Evolutionary conservation across 2,113 vertebrate genomes (phyloP), one percentile per base, ranked within the genome.

Genomic region (Barbus barbus): DNA sequence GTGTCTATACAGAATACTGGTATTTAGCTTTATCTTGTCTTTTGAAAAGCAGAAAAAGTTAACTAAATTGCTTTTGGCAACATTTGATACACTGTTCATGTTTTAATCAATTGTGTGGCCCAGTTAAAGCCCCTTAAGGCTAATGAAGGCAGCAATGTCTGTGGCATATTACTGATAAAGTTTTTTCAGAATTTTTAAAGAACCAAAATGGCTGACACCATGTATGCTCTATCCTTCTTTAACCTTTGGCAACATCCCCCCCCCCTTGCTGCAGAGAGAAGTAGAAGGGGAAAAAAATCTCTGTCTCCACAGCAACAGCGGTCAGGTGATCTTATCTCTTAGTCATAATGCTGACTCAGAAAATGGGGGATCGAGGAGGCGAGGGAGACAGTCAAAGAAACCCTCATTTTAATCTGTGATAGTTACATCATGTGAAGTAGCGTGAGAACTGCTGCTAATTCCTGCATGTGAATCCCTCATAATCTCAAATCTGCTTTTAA

Each of bases 291-390:
- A 11, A 89, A 91, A 86, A 83, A 84, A n/a, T n/a, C n/a, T n/a
- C n/a, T n/a, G n/a, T 86, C 83, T 92, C 92, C 91, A 92, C 83
- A 81, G 93, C 90, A 94, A 93, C 92, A 90, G 90, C 84, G 90
- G 90, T 92, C 92, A 91, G 91, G 92, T 93, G 94, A 94, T 93
- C 93, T 94, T 93, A 92, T 90, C 85, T 69, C n/a, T 84, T 87
- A 87, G 69, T 92, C 83, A 85, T 91, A 92, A 73, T 94, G 94
- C 94, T 95, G 94, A 95, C 92, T 95, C 93, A 93, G 92, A 88
- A 92, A 90, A 91, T 67, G 24, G 28, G 58, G 56, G 41, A 69
- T 18, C 0, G 76, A 75, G 75, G n/a, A 48, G 81, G 78, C 83
- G 44, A 83, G 63, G 84, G 56, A 26, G 38, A 79, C 33, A 28